Percentiles rank a stretch among this genome's conserved stretches.
Conservation (phyloP, 2,888 invertebrate genomes). For the Deilephila porcellus region DNA sequence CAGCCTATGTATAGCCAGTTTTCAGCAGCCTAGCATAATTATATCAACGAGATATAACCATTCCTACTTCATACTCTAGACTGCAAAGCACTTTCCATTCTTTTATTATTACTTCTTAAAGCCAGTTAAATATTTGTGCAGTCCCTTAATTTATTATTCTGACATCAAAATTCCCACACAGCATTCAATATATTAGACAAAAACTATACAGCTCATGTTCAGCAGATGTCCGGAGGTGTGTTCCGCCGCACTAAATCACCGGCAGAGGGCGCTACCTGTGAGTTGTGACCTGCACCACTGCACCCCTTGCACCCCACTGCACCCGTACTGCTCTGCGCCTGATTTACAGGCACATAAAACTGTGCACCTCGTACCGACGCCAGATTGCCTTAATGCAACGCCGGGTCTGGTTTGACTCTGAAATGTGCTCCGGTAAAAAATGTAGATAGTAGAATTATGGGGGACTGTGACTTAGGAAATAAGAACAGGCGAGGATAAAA, state of each 20-base stretch:
- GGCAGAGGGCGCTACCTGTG: slow-evolving; percentile 23
- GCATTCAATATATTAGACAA: not conserved
- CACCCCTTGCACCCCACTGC: not conserved
- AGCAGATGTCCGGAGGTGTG: slow-evolving; percentile 13
- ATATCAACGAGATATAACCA: no score
- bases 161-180: not conserved
- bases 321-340: not conserved
- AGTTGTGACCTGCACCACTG: slow-evolving; percentile 4
- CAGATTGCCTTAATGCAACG: slow-evolving; percentile 20
- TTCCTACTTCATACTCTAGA: no score
- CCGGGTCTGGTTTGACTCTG: not conserved
- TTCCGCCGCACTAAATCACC: slow-evolving; percentile 12
- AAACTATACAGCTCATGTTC: not conserved
- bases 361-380: slow-evolving; percentile 1
- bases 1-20: no score
- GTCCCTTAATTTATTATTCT: not conserved
- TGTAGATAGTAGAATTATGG: no score
- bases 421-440: not conserved
- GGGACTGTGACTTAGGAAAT: no score
- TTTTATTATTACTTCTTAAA: no score
- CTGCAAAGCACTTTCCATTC: no score
- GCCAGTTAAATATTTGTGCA: no score
- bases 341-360: slow-evolving; percentile 25
- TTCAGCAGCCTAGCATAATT: no score
- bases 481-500: no score